Conservation (phyloP, 2,113 vertebrate genomes). For the Chaetodon trifascialis region DNA sequence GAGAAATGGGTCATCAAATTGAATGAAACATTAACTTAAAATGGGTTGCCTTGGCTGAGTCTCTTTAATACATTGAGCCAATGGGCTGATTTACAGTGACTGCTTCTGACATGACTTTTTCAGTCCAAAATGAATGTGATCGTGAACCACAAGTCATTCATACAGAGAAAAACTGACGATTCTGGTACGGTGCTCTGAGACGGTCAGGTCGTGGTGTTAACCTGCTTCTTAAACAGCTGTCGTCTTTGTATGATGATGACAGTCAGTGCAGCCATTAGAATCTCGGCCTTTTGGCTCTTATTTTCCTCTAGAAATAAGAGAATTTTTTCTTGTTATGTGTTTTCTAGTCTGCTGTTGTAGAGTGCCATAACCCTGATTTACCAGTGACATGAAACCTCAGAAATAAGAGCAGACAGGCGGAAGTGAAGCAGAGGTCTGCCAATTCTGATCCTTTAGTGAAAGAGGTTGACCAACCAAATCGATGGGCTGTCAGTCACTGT, state of each 20-base stretch:
- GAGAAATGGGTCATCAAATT: constrained; percentile 38
- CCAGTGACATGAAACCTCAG: neutral
- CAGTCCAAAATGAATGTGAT: neutral
- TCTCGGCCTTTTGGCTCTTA: neutral
- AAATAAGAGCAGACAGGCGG: neutral
- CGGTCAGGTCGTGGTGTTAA: neutral
- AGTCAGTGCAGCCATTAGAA: neutral
- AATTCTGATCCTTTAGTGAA: constrained; percentile 3
- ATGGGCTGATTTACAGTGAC: neutral
- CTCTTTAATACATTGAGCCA: constrained; percentile 9
- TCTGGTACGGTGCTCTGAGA: neutral
- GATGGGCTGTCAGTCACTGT: neutral
- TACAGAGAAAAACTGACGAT: neutral
- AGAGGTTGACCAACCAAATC: neutral
- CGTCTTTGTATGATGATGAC: neutral
- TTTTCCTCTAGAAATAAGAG: neutral
- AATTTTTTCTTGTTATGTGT: neutral
- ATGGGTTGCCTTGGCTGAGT: constrained; percentile 26
- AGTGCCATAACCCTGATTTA: neutral
- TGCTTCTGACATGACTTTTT: neutral
- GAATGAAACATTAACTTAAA: constrained; percentile 24
- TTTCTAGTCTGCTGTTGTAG: neutral
- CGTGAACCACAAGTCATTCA: constrained; percentile 16
- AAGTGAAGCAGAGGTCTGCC: neutral
- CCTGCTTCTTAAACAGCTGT: neutral